phyloP scores from a whole-genome alignment of 2,888 invertebrate species.

The Eulithis testata region DNA sequence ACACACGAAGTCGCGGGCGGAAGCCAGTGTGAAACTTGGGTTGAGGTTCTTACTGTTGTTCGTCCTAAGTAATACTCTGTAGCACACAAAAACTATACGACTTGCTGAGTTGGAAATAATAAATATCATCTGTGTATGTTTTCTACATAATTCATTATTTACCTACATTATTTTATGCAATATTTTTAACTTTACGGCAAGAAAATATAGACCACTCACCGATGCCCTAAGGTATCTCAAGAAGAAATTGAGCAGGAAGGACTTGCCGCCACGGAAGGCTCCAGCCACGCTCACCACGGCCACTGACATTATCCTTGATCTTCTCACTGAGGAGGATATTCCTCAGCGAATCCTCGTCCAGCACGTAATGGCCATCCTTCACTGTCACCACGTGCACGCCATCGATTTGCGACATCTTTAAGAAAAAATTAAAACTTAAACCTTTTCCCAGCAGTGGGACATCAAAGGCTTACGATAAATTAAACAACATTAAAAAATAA shows the following conservation, averaged over 20 bases:
- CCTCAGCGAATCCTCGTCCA: conserved; percentile 32
- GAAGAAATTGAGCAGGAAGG: conserved; percentile 46
- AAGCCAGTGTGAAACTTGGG: too few species aligned
- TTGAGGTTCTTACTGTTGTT: too few species aligned
- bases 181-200: too few species aligned
- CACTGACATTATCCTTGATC: conserved; percentile 39
- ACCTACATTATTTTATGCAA: too few species aligned
- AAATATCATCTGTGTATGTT: too few species aligned
- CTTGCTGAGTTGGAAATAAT: too few species aligned
- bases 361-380: conserved; percentile 18
- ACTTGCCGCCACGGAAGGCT: conserved; percentile 45
- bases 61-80: too few species aligned
- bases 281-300: conserved; percentile 47
- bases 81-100: too few species aligned
- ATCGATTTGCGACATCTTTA: conserved; percentile 8
- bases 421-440: background rate
- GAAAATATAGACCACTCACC: conserved; percentile 23
- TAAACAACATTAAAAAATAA: too few species aligned
- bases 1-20: too few species aligned
- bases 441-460: too few species aligned
- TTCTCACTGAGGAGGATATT: conserved; percentile 28
- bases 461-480: background rate
- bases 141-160: too few species aligned
- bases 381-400: conserved; percentile 29
- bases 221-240: conserved; percentile 41